Evolutionary conservation across 2,888 invertebrate genomes (phyloP).

Genomic region (Ormia ochracea): DNA sequence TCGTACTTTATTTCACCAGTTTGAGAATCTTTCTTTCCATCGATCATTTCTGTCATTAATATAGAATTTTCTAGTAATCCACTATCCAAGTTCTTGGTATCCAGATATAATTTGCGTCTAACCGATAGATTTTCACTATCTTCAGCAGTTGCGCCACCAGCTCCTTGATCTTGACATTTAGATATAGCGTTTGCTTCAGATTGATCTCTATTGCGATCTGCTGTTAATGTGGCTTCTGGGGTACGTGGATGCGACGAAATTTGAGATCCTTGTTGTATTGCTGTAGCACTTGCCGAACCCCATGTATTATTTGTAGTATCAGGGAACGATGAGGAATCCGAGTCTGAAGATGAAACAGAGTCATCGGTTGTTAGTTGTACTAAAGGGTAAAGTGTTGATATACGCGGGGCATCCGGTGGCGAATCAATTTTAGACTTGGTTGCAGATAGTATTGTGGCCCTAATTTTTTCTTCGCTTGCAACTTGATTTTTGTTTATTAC

Average conservation of each 20-base stretch:
- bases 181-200: conserved; percentile 68
- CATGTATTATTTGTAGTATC: conserved; percentile 75
- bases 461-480: conserved; percentile 24
- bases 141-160: conserved; percentile 83
- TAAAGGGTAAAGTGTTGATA: conserved; percentile 70
- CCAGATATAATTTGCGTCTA: conserved; percentile 88
- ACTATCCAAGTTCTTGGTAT: conserved; percentile 89
- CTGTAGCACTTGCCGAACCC: conserved; percentile 73
- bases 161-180: conserved; percentile 15
- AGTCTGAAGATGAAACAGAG: conserved; percentile 74
- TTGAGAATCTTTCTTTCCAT: conserved; percentile 51
- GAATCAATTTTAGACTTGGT: conserved; percentile 62
- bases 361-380: conserved; percentile 78
- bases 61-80: conserved; percentile 84
- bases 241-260: conserved; percentile 61
- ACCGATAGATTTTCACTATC: conserved; percentile 89
- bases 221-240: conserved; percentile 63
- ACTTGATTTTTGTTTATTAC: conserved; percentile 81
- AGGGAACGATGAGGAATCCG: conserved; percentile 77
- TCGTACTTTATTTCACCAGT: conserved; percentile 73
- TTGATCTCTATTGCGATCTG: conserved; percentile 66
- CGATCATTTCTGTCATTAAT: conserved; percentile 51
- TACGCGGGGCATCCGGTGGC: conserved; percentile 54
- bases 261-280: conserved; percentile 70
- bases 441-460: conserved; percentile 16